Evolutionary conservation across 2,888 invertebrate genomes (phyloP).

Genomic region (Drosophila conformis): DNA sequence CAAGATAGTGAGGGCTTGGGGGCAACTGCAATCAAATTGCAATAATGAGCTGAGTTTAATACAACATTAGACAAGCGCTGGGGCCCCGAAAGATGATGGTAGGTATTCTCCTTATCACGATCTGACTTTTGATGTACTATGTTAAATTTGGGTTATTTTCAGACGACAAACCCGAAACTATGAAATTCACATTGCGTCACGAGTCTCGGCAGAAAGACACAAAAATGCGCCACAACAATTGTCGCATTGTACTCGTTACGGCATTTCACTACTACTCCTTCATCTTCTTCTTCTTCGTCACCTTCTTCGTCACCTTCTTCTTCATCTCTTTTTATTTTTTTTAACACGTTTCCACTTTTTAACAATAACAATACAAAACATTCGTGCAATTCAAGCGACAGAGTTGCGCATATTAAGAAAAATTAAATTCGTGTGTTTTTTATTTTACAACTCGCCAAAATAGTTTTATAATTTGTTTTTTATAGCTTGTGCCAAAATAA

Average conservation of each 20-base stretch:
- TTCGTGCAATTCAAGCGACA: conserved; percentile 42
- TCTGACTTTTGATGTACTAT: conserved; percentile 41
- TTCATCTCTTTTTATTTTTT: conserved; percentile 10
- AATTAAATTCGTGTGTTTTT: conserved; percentile 43
- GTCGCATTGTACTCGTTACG: conserved; percentile 68
- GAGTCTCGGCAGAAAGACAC: conserved; percentile 13
- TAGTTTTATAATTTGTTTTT: conserved; percentile 27
- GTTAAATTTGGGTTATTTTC: conserved; percentile 31
- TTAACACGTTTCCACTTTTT: conserved; percentile 41
- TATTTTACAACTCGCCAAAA: conserved; percentile 36
- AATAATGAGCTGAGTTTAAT: conserved; percentile 5
- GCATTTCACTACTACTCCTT: conserved; percentile 56
- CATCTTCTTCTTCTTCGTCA: conserved; percentile 1
- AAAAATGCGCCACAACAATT: conserved; percentile 62
- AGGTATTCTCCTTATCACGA: conserved; percentile 34
- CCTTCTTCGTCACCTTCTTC: conserved; percentile 5
- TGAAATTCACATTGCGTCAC: conserved; percentile 46
- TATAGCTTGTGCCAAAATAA: conserved; percentile 18
- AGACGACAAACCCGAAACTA: conserved; percentile 2
- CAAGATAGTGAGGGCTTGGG: neutral
- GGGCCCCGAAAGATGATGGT: neutral
- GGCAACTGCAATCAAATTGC: neutral
- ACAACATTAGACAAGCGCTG: conserved; percentile 14
- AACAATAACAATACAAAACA: conserved; percentile 44
- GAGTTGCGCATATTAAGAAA: conserved; percentile 44